Conservation (phyloP, 2,888 invertebrate species). For the Xylota segnis region DNA sequence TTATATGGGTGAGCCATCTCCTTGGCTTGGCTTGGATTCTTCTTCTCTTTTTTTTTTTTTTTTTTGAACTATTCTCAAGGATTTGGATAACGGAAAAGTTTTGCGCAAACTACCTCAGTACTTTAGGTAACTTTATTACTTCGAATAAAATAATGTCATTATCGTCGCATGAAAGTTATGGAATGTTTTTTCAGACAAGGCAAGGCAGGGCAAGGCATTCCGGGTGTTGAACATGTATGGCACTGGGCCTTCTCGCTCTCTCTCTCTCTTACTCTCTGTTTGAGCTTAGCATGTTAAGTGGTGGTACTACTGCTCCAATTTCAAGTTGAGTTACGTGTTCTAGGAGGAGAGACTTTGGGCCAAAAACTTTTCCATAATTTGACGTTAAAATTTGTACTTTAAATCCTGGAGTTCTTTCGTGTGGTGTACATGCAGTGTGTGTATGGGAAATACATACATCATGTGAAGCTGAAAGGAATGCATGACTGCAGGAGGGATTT, state of each 20-base stretch:
- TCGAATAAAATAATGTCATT: slow-evolving; percentile 70
- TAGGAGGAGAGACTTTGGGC: slow-evolving; percentile 18
- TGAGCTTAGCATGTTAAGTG: slow-evolving; percentile 31
- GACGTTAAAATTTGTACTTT: slow-evolving; percentile 60
- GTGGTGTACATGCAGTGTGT: background rate
- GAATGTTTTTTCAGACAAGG: slow-evolving; percentile 44
- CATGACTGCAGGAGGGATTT: background rate
- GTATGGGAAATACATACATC: background rate
- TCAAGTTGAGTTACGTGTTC: slow-evolving; percentile 45
- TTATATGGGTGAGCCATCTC: slow-evolving; percentile 60
- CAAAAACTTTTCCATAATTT: slow-evolving; percentile 56
- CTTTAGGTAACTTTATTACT: slow-evolving; percentile 71
- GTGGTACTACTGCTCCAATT: slow-evolving; percentile 53
- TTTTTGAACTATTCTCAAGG: slow-evolving; percentile 26
- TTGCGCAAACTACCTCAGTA: slow-evolving; percentile 64
- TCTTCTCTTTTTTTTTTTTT: slow-evolving; percentile 1
- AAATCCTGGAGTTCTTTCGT: slow-evolving; percentile 20
- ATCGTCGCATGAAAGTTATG: slow-evolving; percentile 71
- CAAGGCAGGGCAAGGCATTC: background rate
- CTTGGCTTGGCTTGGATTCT: slow-evolving; percentile 22
- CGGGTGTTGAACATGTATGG: slow-evolving; percentile 29
- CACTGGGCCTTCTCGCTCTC: background rate
- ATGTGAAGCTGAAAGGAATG: slow-evolving; percentile 4
- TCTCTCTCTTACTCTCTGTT: background rate
- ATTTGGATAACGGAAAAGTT: slow-evolving; percentile 66